Evolutionary conservation across 2,113 vertebrate genomes (phyloP).

Genomic region (Menura novaehollandiae): DNA sequence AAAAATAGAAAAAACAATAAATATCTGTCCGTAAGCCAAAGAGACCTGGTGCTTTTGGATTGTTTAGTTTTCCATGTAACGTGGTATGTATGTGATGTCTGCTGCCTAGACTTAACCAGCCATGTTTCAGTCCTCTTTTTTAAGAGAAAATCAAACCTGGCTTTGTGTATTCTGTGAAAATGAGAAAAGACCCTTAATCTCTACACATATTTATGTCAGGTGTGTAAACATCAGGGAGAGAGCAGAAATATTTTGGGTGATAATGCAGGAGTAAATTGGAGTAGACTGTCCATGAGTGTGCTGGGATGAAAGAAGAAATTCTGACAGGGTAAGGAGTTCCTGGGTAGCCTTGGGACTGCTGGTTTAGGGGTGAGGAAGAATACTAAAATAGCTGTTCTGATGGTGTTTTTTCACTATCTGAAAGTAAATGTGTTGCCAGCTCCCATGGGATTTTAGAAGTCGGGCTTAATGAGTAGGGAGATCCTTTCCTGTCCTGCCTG

Average conservation of each 20-base stretch:
- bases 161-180: background rate
- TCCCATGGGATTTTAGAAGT: background rate
- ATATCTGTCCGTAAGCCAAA: background rate
- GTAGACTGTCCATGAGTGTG: background rate
- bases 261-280: background rate
- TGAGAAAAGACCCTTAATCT: background rate
- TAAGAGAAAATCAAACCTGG: background rate
- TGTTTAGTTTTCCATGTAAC: background rate
- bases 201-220: background rate
- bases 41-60: background rate
- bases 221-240: background rate
- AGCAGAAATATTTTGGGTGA: background rate
- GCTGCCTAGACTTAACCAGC: background rate
- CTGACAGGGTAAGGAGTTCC: background rate
- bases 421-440: background rate
- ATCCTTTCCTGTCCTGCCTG: background rate
- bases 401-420: background rate
- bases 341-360: background rate
- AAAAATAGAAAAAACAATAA: background rate
- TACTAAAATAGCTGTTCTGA: background rate
- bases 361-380: background rate
- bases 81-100: background rate
- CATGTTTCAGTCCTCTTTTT: background rate
- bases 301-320: background rate
- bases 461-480: background rate